These are phyloP conservation scores for Holocentrus rufus DNA, from an alignment of 2,797 vertebrate genomes.

Conservation along the genomic window DNA sequence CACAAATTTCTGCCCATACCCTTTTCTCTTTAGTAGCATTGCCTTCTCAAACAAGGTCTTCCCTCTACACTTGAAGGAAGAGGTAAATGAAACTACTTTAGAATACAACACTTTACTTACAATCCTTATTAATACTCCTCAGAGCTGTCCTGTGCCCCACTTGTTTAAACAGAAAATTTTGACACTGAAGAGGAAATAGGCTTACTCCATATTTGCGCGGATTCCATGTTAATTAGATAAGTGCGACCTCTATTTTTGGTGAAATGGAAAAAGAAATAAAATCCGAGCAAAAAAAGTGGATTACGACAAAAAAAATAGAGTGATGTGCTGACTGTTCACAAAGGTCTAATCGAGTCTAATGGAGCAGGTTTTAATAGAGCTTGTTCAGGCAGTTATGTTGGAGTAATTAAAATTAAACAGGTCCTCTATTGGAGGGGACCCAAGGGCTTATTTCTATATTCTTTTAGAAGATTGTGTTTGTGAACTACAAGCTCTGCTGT, in stretches of 20 bases:
- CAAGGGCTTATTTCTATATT: constrained; percentile 44
- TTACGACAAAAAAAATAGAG: constrained; percentile 17
- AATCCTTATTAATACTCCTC: constrained; percentile 25
- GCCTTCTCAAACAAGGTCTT: constrained; percentile 16
- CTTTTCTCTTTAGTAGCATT: constrained; percentile 14
- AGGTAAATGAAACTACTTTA: constrained; percentile 40
- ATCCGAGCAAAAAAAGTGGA: constrained; percentile 28
- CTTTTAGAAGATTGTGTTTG: constrained; percentile 46
- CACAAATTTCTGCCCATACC: no score
- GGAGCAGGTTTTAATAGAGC: constrained; percentile 47
- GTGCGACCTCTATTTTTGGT: constrained; percentile 1
- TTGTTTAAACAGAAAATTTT: constrained; percentile 23
- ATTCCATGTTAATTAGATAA: constrained; percentile 33
- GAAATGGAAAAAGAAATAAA: constrained; percentile 31
- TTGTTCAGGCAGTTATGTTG: constrained; percentile 35
- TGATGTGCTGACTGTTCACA: constrained; percentile 26
- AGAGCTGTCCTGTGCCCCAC: background rate
- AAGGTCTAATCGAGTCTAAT: constrained; percentile 43
- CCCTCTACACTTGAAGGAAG: constrained; percentile 44
- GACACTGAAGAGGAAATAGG: constrained; percentile 21
- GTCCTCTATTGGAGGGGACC: constrained; percentile 35
- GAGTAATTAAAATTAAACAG: constrained; percentile 67
- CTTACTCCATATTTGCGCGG: constrained; percentile 18
- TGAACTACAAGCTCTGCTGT: constrained; percentile 27
- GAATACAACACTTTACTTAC: constrained; percentile 21